Base-by-base conservation (phyloP, 2,888 invertebrate species). In the Byasa hedistus region DNA sequence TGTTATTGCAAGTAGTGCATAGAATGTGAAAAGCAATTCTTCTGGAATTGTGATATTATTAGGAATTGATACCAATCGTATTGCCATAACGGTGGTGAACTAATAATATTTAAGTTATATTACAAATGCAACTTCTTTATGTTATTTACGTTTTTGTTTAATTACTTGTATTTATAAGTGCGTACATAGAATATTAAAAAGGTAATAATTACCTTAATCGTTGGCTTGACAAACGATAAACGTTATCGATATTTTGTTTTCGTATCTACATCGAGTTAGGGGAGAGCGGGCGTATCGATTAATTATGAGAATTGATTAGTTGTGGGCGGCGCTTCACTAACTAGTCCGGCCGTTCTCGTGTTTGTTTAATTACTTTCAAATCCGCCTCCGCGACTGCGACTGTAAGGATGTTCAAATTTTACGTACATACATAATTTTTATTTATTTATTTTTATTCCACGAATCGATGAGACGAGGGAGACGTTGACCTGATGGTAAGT, bases 251-350 rank as follows among this genome's bases (percentile, higher is more conserved):
- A 80, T 83, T 81, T 73, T 74, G 75, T 76, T 71, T 75, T 71
- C 69, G 65, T 69, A 68, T 57, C 63, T 65, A 66, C 67, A 64
- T 65, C 64, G 63, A 54, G 68, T 70, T 48, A 48, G 69, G 61
- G 62, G 56, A 62, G 69, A 65, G 67, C 71, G 71, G 70, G 75
- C 68, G 73, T 74, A 80, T 79, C 83, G 84, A 86, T 88, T 86
- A 84, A 86, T 88, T 86, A 87, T 79, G 73, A 76, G 83, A 86
- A 85, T 86, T 85, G 86, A 86, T 87, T 84, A 85, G 84, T 72
- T 73, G 76, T 79, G 78, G 89, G 90, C 84, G 86, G 80, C 79
- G 76, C 73, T 66, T 66, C 71, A 75, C 77, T 85, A 84, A 84
- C 85, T 85, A 87, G 85, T 72, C 78, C 79, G 78, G 81, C 82